Base-by-base conservation (phyloP, 2,888 invertebrate species). In the Ommatoiulus sabulosus region DNA sequence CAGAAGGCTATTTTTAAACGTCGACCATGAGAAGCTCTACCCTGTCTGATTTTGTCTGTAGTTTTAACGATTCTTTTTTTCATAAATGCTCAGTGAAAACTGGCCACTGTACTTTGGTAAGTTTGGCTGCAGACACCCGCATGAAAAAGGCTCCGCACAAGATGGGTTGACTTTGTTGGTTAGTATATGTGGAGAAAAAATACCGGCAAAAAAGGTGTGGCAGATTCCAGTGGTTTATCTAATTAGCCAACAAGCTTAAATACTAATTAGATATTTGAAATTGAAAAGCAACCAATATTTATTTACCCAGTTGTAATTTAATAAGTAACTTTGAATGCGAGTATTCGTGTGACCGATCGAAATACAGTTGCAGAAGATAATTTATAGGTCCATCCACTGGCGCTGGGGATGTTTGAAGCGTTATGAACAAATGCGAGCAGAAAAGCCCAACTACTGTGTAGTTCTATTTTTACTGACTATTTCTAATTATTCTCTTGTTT, bases 401-500 rank as follows among this genome's bases (percentile, higher is more conserved):
- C 17, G 15, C 52, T 52, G 52, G 52, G 15, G 52, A 52, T 52
- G 10, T 15, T 52, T 52, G 52, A 52, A 15, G 52, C 52, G 17
- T 52, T 15, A 15, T 52, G 52, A 52, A 52, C 52, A 12, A 52
- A 52, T 15, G 52, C 52, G 4, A 15, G 52, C 52, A 52, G 52
- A 52, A 52, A 52, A 15, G 17, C 17, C 52, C 52, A 52, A 52
- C 52, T 52, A 52, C 52, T 52, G 15, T 52, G 52, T 52, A 52
- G 52, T 52, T 52, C 52, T 52, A 52, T 52, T 52, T 52, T 52
- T 52, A 15, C 52, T 52, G 1, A 52, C 17, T 15, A 15, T 15
- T 52, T 52, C 52, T 52, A 52, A 52, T 52, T 52, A 52, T 52
- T 52, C 52, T 52, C 52, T 52, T 52, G 52, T 52, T 52, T 52